Evolutionary conservation across 2,113 vertebrate species (phyloP).

Genomic region (Excalfactoria chinensis): DNA sequence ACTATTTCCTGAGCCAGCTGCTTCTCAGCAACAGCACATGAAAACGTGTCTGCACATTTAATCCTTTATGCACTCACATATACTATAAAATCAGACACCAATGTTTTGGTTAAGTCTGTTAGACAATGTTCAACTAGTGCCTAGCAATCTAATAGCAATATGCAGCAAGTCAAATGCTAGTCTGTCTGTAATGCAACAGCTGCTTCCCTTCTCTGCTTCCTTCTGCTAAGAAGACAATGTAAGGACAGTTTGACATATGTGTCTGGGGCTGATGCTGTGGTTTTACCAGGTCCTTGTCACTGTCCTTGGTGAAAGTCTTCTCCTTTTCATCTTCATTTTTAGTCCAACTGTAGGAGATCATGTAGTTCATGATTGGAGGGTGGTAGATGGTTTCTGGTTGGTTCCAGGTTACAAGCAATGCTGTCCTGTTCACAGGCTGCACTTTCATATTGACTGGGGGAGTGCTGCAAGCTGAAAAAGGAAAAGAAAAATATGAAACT

Average conservation of each 20-base stretch:
- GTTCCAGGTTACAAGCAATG: constrained; percentile 92
- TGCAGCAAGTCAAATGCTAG: background rate
- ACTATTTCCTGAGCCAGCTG: constrained; percentile 19
- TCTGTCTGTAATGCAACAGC: background rate
- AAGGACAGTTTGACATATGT: constrained; percentile 25
- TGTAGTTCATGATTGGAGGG: constrained; percentile 94
- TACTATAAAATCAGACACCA: constrained; percentile 21
- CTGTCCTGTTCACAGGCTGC: constrained; percentile 91
- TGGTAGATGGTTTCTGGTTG: constrained; percentile 91
- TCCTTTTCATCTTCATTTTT: constrained; percentile 95
- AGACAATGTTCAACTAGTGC: background rate
- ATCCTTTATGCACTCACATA: background rate
- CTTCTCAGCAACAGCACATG: background rate
- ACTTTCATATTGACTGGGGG: constrained; percentile 97
- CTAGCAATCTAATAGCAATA: constrained; percentile 4
- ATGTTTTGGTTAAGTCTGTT: background rate
- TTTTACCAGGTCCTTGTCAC: constrained; percentile 93
- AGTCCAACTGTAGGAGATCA: constrained; percentile 98
- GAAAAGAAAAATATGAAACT: constrained; percentile 5
- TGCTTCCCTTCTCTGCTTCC: background rate
- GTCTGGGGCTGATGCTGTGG: background rate
- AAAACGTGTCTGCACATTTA: constrained; percentile 4
- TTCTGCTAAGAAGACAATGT: background rate
- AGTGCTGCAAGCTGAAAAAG: constrained; percentile 89
- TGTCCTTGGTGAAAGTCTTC: constrained; percentile 93